A percentile compares a stretch with the other conserved stretches of the same genome.
Conservation (phyloP, 1,140 invertebrate species). For the Drosophila sechellia region DNA sequence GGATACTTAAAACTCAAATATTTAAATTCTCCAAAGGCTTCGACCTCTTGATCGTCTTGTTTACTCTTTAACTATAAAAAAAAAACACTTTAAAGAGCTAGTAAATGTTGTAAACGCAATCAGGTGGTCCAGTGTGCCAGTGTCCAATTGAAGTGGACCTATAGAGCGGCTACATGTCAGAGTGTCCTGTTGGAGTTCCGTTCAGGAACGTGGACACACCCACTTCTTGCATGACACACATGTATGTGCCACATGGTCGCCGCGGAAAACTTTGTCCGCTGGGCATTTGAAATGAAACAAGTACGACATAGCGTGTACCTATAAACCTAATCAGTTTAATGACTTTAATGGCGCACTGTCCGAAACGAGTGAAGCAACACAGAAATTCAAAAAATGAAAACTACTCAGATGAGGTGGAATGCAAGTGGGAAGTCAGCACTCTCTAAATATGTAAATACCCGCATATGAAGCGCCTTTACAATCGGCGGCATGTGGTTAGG, state of each 20-base stretch:
- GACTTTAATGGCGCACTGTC: constrained; percentile 45
- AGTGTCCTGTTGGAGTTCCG: constrained; percentile 28
- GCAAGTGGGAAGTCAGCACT: constrained; percentile 18
- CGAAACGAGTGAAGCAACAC: constrained; percentile 10
- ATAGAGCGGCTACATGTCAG: constrained; percentile 9
- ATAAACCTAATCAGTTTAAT: constrained; percentile 50
- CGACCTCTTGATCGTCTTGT: neutral
- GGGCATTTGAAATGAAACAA: constrained; percentile 28
- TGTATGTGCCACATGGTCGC: neutral
- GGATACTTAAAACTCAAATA: neutral
- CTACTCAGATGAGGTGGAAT: constrained; percentile 17
- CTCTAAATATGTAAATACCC: constrained; percentile 31
- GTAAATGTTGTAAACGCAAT: neutral
- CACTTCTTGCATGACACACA: constrained; percentile 49
- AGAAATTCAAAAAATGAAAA: constrained; percentile 5
- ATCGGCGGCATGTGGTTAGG: neutral
- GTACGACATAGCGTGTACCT: constrained; percentile 28
- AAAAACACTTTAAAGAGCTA: neutral
- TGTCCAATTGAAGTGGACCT: constrained; percentile 8
- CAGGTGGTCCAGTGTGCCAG: constrained; percentile 17
- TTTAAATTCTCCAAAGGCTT: too few relatives aligned
- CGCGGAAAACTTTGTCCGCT: constrained; percentile 21
- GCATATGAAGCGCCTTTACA: neutral
- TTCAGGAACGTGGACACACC: constrained; percentile 30
- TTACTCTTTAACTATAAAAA: neutral